These are phyloP conservation scores for Patagioenas fasciata DNA, from an alignment of 2,113 vertebrate genomes.

Conservation along the genomic window DNA sequence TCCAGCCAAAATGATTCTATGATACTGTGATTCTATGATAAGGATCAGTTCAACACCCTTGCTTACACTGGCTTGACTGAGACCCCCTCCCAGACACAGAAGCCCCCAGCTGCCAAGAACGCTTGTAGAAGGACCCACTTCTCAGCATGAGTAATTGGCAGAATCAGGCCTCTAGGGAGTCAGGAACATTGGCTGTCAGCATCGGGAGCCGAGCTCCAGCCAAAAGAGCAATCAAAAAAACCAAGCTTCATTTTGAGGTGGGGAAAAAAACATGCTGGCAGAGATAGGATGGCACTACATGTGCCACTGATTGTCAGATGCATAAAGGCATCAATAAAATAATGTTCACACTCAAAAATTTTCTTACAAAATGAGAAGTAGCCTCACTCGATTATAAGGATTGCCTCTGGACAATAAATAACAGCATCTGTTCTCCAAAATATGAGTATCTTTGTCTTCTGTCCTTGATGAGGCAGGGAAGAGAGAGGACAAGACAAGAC, in stretches of 20 bases:
- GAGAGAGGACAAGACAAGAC: not conserved
- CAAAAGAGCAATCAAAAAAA: not conserved
- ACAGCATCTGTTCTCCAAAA: not conserved
- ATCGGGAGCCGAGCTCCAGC: not conserved
- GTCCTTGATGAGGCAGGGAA: not conserved
- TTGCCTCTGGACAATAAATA: not conserved
- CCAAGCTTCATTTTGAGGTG: not conserved
- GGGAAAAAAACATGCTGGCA: not conserved
- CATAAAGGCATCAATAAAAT: not conserved
- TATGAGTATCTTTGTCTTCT: not conserved
- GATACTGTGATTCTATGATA: not conserved
- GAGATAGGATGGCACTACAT: not conserved
- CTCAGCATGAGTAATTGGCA: not conserved
- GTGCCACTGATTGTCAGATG: not conserved
- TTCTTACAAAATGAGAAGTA: not conserved
- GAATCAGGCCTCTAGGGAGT: not conserved
- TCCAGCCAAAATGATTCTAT: no score
- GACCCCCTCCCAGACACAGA: not conserved
- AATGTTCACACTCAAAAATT: not conserved
- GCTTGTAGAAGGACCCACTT: accelerated
- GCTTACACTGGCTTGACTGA: not conserved
- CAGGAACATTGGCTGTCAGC: not conserved
- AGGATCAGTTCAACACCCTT: not conserved
- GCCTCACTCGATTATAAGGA: not conserved
- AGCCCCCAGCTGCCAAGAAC: not conserved